Conservation (phyloP, 2,113 vertebrate species). For the Aldabrachelys gigantea region DNA sequence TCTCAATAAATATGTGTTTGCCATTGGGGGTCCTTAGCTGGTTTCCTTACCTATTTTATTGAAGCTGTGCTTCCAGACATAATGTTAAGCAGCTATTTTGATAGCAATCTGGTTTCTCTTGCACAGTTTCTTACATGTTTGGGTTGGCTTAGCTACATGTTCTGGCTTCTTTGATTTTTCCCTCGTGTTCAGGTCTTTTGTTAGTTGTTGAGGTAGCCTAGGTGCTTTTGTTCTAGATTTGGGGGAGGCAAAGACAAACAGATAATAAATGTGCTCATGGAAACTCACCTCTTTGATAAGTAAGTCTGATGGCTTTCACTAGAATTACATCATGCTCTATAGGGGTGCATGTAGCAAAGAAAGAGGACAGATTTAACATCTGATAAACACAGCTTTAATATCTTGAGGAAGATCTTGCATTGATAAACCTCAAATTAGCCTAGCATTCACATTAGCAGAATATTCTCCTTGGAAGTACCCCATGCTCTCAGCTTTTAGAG, state of each 20-base stretch:
- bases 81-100: conserved; percentile 72
- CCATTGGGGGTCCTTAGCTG: conserved; percentile 78
- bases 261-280: background rate
- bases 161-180: conserved; percentile 36
- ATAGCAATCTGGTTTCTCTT: conserved; percentile 80
- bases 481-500: background rate
- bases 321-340: background rate
- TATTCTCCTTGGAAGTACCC: background rate
- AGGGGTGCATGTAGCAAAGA: background rate
- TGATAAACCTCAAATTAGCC: background rate
- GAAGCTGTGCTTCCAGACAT: conserved; percentile 75
- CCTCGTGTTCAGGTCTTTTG: conserved; percentile 39
- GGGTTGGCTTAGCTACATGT: conserved; percentile 71
- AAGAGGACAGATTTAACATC: background rate
- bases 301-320: rapidly evolving
- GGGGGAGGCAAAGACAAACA: conserved; percentile 43
- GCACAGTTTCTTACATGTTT: conserved; percentile 72
- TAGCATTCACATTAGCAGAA: background rate
- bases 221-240: conserved; percentile 27
- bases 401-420: background rate
- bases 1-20: conserved; percentile 78
- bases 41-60: conserved; percentile 81
- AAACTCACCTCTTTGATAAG: background rate
- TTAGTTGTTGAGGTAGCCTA: conserved; percentile 35
- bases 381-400: background rate